A percentile compares a stretch with the other conserved stretches of the same genome.
phyloP scores from a whole-genome alignment of 64 coral and sea anemone species.

The Actinia equina region DNA sequence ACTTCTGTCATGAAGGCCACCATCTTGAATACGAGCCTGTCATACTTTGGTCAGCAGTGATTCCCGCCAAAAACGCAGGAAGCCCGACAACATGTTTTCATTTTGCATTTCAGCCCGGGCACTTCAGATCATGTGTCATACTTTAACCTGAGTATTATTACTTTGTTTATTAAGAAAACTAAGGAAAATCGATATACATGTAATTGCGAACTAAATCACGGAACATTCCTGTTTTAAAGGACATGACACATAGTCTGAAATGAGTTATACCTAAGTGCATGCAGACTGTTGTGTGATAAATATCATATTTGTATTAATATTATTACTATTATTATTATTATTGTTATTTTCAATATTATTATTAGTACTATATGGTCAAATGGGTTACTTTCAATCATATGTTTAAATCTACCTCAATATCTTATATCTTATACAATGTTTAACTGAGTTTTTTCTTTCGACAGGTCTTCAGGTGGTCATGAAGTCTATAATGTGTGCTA shows the following conservation, averaged over 20 bases:
- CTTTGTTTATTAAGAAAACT: neutral
- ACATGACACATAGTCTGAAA: too few relatives aligned
- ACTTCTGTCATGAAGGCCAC: neutral
- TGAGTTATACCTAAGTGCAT: too few relatives aligned
- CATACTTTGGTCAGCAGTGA: neutral
- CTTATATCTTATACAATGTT: too few relatives aligned
- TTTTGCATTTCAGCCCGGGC: too few relatives aligned
- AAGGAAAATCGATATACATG: neutral
- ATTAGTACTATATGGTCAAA: too few relatives aligned
- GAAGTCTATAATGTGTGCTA: slow-evolving; percentile 99
- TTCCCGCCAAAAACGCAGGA: slow-evolving; percentile 13
- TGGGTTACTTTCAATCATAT: too few relatives aligned
- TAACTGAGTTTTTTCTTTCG: neutral
- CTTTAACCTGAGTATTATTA: neutral
- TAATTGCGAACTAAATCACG: too few relatives aligned
- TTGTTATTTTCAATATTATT: neutral
- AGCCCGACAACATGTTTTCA: neutral
- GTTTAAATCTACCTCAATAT: neutral
- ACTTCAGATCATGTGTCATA: too few relatives aligned
- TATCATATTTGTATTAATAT: too few relatives aligned
- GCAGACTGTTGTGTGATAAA: too few relatives aligned
- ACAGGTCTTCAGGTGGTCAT: slow-evolving; percentile 99
- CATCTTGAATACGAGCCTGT: slow-evolving; percentile 16
- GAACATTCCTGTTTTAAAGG: neutral
- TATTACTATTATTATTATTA: too few relatives aligned